Evolutionary conservation across 1,140 invertebrate genomes (phyloP).

Genomic region (Zophobas atratus): DNA sequence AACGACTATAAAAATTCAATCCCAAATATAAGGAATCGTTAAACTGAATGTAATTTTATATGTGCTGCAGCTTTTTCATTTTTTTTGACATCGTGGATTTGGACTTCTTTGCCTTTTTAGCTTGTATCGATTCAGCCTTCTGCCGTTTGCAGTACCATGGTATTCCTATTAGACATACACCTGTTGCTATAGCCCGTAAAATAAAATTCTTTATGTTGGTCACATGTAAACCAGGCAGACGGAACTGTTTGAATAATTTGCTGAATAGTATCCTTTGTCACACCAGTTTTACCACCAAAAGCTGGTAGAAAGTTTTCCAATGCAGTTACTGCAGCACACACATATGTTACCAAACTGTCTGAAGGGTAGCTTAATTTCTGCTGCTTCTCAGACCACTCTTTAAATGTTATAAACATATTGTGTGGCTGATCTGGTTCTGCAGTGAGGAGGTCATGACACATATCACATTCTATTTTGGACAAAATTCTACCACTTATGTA

Average conservation of each 20-base stretch:
- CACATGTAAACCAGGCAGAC: slow-evolving; percentile 20
- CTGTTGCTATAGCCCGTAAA: slow-evolving; percentile 9
- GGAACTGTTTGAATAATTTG: slow-evolving; percentile 19
- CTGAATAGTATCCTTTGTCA: slow-evolving; percentile 6
- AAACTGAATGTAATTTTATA: too few species aligned
- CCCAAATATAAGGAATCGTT: too few species aligned
- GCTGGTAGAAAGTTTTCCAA: slow-evolving; percentile 29
- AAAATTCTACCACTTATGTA: slow-evolving; percentile 16
- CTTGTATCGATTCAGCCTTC: slow-evolving; percentile 27
- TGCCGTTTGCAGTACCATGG: slow-evolving; percentile 48
- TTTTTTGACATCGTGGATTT: too few species aligned
- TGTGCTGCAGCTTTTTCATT: too few species aligned
- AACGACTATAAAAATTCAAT: too few species aligned
- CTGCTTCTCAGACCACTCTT: slow-evolving; percentile 48
- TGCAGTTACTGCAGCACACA: slow-evolving; percentile 32
- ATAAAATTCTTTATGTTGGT: slow-evolving; percentile 33
- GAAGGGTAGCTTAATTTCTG: slow-evolving; percentile 46
- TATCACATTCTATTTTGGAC: not conserved
- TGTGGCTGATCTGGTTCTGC: not conserved
- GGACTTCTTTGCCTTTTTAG: slow-evolving; percentile 24
- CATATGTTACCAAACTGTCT: slow-evolving; percentile 33
- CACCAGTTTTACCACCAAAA: slow-evolving; percentile 13
- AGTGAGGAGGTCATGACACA: slow-evolving; percentile 8
- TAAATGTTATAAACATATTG: slow-evolving; percentile 49
- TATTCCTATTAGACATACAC: slow-evolving; percentile 43